These are phyloP conservation scores for Drosophila phalerata DNA, from an alignment of 2,888 invertebrate species.

Conservation along the genomic window DNA sequence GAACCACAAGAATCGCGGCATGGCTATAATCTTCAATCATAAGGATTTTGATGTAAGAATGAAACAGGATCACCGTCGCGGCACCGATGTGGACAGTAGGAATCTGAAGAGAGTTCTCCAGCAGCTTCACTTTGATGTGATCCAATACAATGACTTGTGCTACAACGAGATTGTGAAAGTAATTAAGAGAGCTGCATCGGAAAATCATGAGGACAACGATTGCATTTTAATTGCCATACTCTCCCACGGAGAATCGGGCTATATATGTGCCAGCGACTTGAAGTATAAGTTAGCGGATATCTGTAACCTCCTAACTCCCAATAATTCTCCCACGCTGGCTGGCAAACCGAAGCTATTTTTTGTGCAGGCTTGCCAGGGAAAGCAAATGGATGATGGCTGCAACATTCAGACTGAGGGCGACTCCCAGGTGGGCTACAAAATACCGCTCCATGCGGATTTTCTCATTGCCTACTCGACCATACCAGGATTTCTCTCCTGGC, in stretches of 20 bases:
- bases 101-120: background rate
- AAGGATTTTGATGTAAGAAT: background rate
- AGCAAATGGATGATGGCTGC: background rate
- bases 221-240: constrained; percentile 2
- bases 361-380: constrained; percentile 16
- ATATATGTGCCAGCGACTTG: background rate
- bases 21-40: constrained; percentile 10
- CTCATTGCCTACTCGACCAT: constrained; percentile 4
- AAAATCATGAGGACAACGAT: constrained; percentile 2
- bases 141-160: background rate
- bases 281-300: background rate
- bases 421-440: background rate
- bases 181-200: background rate
- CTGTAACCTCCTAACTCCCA: background rate
- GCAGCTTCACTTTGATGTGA: background rate
- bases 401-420: background rate
- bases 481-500: constrained; percentile 1
- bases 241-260: background rate
- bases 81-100: constrained; percentile 2
- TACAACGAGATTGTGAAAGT: background rate
- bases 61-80: background rate
- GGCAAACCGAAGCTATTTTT: constrained; percentile 15
- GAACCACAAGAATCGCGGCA: constrained; percentile 10
- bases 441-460: constrained; percentile 9
- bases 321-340: background rate